These are phyloP conservation scores for Zaprionus capensis DNA, from an alignment of 1,140 invertebrate species.

Conservation along the genomic window DNA sequence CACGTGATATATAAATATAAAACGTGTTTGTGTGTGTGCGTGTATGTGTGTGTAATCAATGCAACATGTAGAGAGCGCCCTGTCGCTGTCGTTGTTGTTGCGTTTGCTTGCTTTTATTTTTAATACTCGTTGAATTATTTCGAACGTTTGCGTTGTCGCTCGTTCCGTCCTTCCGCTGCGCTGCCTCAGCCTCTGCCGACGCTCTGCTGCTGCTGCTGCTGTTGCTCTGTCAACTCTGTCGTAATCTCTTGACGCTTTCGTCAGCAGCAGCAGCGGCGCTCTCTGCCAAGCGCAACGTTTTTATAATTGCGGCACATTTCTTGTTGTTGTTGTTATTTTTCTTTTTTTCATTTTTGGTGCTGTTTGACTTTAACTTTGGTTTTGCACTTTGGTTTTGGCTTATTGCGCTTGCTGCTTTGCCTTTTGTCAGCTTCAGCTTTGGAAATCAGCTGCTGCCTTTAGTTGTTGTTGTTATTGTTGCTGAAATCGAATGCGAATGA, in stretches of 20 bases:
- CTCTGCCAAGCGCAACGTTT: constrained; percentile 43
- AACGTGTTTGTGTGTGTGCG: constrained; percentile 22
- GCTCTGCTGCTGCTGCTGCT: neutral
- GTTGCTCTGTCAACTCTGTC: constrained; percentile 53
- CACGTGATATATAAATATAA: constrained; percentile 79
- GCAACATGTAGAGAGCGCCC: constrained; percentile 79
- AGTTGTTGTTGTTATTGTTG: neutral
- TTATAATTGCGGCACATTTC: constrained; percentile 67
- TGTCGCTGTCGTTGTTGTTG: constrained; percentile 30
- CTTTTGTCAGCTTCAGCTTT: constrained; percentile 24
- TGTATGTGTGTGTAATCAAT: constrained; percentile 78
- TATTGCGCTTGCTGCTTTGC: neutral
- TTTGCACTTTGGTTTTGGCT: neutral
- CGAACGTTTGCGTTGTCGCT: constrained; percentile 53
- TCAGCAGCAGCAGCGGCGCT: constrained; percentile 49
- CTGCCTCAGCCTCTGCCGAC: neutral
- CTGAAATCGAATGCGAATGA: constrained; percentile 37
- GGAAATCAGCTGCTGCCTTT: constrained; percentile 31
- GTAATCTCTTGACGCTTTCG: constrained; percentile 74
- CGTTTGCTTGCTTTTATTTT: constrained; percentile 66
- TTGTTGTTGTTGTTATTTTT: neutral
- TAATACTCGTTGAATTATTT: constrained; percentile 77
- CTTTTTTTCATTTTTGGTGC: constrained; percentile 33
- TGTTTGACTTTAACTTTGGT: constrained; percentile 45
- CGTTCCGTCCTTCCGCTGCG: constrained; percentile 61